A percentile compares a stretch with the other conserved stretches of the same genome.
Conservation (phyloP, 2,888 invertebrate species). For the Bhutanitis thaidina region DNA sequence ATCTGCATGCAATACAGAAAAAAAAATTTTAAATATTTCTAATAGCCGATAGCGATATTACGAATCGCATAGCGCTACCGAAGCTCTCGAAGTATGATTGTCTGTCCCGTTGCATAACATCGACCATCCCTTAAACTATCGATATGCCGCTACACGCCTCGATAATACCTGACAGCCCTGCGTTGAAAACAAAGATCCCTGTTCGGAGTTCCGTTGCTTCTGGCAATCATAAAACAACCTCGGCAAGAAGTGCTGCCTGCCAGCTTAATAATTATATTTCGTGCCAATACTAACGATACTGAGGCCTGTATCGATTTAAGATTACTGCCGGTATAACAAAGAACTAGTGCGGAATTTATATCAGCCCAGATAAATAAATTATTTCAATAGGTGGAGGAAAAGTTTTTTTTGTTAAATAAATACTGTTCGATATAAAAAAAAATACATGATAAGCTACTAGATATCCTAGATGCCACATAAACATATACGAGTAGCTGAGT, state of each 20-base stretch:
- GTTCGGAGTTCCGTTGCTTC: slow-evolving; percentile 18
- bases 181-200: slow-evolving; percentile 19
- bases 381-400: background rate
- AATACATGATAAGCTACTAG: too few relatives aligned
- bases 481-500: too few relatives aligned
- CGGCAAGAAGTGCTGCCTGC: slow-evolving; percentile 15
- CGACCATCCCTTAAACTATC: background rate
- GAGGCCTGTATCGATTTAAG: slow-evolving; percentile 26
- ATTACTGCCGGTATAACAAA: slow-evolving; percentile 25
- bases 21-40: too few relatives aligned
- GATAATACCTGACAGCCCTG: slow-evolving; percentile 8
- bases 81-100: too few relatives aligned
- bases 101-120: too few relatives aligned
- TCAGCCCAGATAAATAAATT: slow-evolving; percentile 12
- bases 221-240: slow-evolving; percentile 15
- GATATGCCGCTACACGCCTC: background rate
- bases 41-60: too few relatives aligned
- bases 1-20: too few relatives aligned
- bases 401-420: too few relatives aligned
- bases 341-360: slow-evolving; percentile 14
- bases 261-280: slow-evolving; percentile 31
- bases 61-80: too few relatives aligned
- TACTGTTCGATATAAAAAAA: too few relatives aligned
- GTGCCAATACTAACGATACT: slow-evolving; percentile 27
- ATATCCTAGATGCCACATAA: too few relatives aligned